These are phyloP conservation scores for Phrixothrix hirtus DNA, from an alignment of 2,888 invertebrate species.

Conservation along the genomic window DNA sequence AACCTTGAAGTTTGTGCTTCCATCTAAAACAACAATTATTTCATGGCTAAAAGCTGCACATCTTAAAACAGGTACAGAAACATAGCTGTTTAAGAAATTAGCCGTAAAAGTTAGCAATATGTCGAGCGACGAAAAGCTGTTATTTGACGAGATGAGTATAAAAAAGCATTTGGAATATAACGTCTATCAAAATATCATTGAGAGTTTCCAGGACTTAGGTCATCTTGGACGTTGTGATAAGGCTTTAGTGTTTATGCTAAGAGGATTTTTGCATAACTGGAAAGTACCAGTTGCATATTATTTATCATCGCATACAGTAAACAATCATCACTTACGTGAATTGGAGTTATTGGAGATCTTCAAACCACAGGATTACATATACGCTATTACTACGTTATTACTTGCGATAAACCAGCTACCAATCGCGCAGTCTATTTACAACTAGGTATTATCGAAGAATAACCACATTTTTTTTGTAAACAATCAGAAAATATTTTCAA, in stretches of 20 bases:
- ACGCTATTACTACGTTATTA: background rate
- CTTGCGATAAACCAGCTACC: background rate
- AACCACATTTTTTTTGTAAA: slow-evolving; percentile 1
- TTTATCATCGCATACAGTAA: slow-evolving; percentile 1
- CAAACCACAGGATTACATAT: background rate
- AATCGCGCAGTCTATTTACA: background rate
- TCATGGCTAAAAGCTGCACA: background rate
- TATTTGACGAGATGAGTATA: too few species aligned
- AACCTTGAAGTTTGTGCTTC: background rate
- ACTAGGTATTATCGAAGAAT: slow-evolving; percentile 2
- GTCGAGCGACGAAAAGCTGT: background rate
- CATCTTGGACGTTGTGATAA: slow-evolving; percentile 9
- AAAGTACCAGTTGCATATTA: slow-evolving; percentile 25
- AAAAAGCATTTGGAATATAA: slow-evolving; percentile 24
- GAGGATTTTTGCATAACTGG: slow-evolving; percentile 21
- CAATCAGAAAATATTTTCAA: background rate
- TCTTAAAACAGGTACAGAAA: background rate
- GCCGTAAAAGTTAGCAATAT: background rate
- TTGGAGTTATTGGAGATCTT: background rate
- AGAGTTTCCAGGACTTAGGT: slow-evolving; percentile 25
- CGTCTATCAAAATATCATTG: slow-evolving; percentile 10
- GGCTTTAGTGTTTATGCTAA: slow-evolving; percentile 17
- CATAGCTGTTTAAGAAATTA: background rate
- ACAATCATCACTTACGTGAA: background rate
- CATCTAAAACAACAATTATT: background rate